Evolutionary conservation across 2,797 vertebrate genomes (phyloP), one percentile per base, ranked within the genome.

Genomic region (Chaetodon trifasciatus): DNA sequence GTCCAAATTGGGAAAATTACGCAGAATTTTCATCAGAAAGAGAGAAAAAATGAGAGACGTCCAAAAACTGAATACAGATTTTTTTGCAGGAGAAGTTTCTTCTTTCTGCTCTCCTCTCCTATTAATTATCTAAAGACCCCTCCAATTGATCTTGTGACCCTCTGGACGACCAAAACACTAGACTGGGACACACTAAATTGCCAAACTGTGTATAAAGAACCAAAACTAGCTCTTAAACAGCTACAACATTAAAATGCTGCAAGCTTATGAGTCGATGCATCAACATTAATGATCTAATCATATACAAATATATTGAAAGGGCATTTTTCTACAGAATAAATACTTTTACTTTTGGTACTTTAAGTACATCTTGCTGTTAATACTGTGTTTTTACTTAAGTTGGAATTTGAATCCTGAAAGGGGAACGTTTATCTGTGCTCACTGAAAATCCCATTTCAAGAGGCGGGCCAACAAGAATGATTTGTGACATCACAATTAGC

Each of bases 1-100:
- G 28, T 24, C 44, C 61, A 65, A 65, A 58, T 12, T 65, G 21
- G 19, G 52, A 46, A 65, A 60, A 52, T 44, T 58, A 42, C 21
- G 15, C 0, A 13, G 12, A 32, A 28, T 2, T 53, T 60, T 52
- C 6, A 58, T 19, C 28, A 58, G n/a, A 50, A 50, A 35, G 3
- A 35, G 3, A 11, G 21, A 50, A 23, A 35, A 58, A 42, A 11
- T 39, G 19, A 57, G 17, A 21, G n/a, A 19, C 39, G 21, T 57
- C 32, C 37, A 21, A 35, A 60, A 62, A 52, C 35, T 60, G 53
- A 73, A 53, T 15, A 28, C 28, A 46, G 28, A 69, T 46, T 42
- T 46, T 42, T 77, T 23, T 63, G 58, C 15, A 16, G 19, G 6
- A 58, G 2, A 11, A 52, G 9, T 69, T 61, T 44, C 3, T 23